These are phyloP conservation scores for Gallirallus australis DNA, from an alignment of 2,797 vertebrate species.

Conservation along the genomic window DNA sequence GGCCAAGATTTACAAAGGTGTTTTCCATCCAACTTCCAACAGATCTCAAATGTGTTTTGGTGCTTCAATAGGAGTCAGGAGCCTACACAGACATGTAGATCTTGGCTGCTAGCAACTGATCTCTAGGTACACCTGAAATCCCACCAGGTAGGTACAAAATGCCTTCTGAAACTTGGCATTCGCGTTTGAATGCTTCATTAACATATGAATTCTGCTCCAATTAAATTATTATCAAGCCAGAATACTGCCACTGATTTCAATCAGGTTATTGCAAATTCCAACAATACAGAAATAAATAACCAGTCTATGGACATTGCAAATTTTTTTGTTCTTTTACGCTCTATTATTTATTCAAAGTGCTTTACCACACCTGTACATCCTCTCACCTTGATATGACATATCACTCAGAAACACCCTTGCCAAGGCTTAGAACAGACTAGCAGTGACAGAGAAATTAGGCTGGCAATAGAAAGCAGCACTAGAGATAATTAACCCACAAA, in stretches of 20 bases:
- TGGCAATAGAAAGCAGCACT: background rate
- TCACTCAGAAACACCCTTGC: background rate
- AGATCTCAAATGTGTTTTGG: slow-evolving; percentile 42
- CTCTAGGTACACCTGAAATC: slow-evolving; percentile 13
- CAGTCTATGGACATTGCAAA: rapidly evolving
- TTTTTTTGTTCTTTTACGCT: background rate
- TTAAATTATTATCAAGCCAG: background rate
- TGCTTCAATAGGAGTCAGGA: background rate
- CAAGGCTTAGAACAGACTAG: background rate
- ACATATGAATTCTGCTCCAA: background rate
- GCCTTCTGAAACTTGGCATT: background rate
- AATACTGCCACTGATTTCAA: background rate
- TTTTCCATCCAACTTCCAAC: slow-evolving; percentile 30
- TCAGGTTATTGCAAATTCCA: background rate
- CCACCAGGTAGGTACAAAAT: background rate
- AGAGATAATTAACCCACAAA: background rate
- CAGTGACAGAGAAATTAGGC: background rate
- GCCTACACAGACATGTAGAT: background rate
- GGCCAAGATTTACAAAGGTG: slow-evolving; percentile 51
- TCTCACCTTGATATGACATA: background rate
- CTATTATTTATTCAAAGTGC: background rate
- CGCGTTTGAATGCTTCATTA: background rate
- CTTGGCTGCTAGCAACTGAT: slow-evolving; percentile 12
- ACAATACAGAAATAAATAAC: background rate
- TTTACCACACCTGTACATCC: background rate